phyloP scores from a whole-genome alignment of 2,888 invertebrate species.

The Lagria hirta region DNA sequence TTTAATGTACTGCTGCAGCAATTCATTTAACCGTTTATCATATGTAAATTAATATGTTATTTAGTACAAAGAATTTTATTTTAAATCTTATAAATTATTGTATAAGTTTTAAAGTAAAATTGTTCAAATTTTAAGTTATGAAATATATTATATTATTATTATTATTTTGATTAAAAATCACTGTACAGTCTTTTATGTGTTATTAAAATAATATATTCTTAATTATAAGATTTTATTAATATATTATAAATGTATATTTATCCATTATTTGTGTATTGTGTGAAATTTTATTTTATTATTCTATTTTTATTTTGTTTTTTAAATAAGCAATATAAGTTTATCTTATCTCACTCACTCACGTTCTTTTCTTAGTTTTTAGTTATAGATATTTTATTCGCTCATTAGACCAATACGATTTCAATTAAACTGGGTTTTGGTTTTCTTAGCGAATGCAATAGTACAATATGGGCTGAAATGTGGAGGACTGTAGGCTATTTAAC shows the following conservation, averaged over 20 bases:
- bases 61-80: conserved; percentile 29
- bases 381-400: conserved; percentile 12
- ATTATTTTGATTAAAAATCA: conserved; percentile 24
- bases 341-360: conserved; percentile 20
- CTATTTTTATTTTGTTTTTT: no score
- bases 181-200: conserved; percentile 30
- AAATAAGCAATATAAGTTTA: conserved; percentile 27
- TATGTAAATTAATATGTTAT: conserved; percentile 17
- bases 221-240: conserved; percentile 29
- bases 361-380: conserved; percentile 8
- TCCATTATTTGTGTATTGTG: conserved; percentile 29
- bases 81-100: conserved; percentile 23
- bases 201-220: conserved; percentile 29
- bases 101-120: conserved; percentile 27
- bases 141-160: no score
- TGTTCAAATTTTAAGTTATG: conserved; percentile 19
- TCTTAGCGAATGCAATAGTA: conserved; percentile 29
- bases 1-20: neutral
- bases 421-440: conserved; percentile 16
- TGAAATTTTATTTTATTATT: conserved; percentile 25
- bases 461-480: conserved; percentile 34
- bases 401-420: conserved; percentile 14
- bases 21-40: no score
- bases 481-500: conserved; percentile 34
- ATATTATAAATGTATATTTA: conserved; percentile 30